phyloP scores from a whole-genome alignment of 2,888 invertebrate species.

The Cantharis rustica region DNA sequence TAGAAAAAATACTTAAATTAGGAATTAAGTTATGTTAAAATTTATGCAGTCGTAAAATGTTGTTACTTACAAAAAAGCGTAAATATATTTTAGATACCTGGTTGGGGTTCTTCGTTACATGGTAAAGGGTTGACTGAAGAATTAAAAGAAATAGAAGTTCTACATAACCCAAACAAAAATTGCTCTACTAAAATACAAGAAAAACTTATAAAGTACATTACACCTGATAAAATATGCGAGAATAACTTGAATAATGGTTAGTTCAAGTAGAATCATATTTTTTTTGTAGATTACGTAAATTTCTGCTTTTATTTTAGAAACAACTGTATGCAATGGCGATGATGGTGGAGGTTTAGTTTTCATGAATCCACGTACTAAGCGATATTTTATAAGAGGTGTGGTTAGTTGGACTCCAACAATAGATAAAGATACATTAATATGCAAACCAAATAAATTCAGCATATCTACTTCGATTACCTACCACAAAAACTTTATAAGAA shows the following conservation, averaged over 20 bases:
- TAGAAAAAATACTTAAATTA: too few relatives aligned
- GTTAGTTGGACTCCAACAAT: background rate
- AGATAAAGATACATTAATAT: background rate
- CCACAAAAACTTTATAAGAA: background rate
- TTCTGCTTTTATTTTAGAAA: background rate
- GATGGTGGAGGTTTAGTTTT: background rate
- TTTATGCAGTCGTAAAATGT: too few relatives aligned
- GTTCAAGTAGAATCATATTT: background rate
- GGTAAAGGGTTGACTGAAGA: background rate
- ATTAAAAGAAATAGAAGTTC: background rate
- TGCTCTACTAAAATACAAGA: background rate
- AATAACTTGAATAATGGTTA: background rate
- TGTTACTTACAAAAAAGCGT: too few relatives aligned
- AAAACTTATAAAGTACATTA: background rate
- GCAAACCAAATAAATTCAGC: background rate
- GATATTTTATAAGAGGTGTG: background rate
- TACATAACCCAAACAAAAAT: background rate
- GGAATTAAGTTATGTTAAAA: too few relatives aligned
- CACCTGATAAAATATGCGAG: background rate
- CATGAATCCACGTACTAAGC: background rate
- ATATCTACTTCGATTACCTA: background rate
- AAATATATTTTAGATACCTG: background rate
- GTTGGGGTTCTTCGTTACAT: background rate
- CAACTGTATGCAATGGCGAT: background rate
- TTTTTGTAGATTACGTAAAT: background rate